A percentile compares a stretch with the other conserved stretches of the same genome.
These are phyloP conservation scores for Pseudomyrmex cubaensis DNA, from an alignment of 1,140 invertebrate genomes.

Conservation along the genomic window DNA sequence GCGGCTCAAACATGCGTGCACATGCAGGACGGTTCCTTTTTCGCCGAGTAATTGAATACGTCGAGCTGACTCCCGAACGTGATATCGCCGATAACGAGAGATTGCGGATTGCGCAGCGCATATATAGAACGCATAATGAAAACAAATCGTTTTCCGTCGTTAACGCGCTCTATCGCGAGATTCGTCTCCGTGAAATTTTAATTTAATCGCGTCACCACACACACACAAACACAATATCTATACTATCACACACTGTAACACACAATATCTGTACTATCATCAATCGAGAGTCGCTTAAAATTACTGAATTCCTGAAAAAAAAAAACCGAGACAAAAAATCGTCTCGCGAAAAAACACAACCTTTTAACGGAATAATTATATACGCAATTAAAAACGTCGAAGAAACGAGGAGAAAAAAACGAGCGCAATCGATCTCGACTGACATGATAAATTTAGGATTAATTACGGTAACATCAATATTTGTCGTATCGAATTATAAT, in stretches of 20 bases:
- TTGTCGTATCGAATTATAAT: slow-evolving; percentile 5
- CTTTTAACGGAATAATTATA: not conserved
- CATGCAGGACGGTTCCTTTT: slow-evolving; percentile 58
- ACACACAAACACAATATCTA: not conserved
- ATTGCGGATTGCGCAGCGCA: slow-evolving; percentile 56
- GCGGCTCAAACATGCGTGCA: slow-evolving; percentile 42
- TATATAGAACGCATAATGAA: slow-evolving; percentile 57
- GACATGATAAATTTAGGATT: not conserved
- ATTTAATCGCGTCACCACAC: slow-evolving; percentile 27
- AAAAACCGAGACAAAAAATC: too few species aligned
- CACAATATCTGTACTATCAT: not conserved
- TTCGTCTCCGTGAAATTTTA: slow-evolving; percentile 29
- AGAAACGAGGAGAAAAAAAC: not conserved
- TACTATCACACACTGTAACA: not conserved
- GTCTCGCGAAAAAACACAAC: not conserved
- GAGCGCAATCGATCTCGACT: not conserved
- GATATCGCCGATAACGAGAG: slow-evolving; percentile 55
- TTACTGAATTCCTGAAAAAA: too few species aligned
- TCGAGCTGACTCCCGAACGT: slow-evolving; percentile 57
- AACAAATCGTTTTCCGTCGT: slow-evolving; percentile 49
- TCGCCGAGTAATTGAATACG: slow-evolving; percentile 57
- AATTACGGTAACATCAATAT: slow-evolving; percentile 17
- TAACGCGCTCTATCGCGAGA: not conserved
- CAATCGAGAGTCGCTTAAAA: not conserved
- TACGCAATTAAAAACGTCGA: not conserved